A percentile compares a stretch with the other conserved stretches of the same genome.
Evolutionary conservation across 2,888 invertebrate species (phyloP).

Genomic region (Cheilosia pagana): DNA sequence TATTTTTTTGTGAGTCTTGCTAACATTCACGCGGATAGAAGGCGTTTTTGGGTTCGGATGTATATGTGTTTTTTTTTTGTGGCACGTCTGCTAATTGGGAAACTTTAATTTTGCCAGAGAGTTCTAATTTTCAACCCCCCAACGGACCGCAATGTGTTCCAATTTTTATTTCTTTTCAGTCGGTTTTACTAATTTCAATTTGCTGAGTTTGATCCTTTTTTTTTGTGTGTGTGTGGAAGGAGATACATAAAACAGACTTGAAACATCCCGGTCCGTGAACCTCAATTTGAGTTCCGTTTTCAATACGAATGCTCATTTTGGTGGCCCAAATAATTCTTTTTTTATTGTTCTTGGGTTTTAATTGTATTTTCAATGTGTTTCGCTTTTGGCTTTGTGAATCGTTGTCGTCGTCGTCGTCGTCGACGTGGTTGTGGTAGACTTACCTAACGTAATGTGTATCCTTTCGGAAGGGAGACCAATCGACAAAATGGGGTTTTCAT

Average conservation of each 20-base stretch:
- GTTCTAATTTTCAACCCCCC: not conserved
- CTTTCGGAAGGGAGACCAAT: not conserved
- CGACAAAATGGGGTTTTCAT: not conserved
- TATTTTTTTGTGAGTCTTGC: not conserved
- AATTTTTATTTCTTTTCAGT: constrained; percentile 22
- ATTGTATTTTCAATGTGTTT: constrained; percentile 52
- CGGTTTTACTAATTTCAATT: constrained; percentile 52
- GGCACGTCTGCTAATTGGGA: constrained; percentile 68
- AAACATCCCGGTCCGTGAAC: constrained; percentile 38
- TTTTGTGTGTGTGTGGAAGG: not conserved
- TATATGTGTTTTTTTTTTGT: constrained; percentile 2
- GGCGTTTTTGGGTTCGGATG: constrained; percentile 10
- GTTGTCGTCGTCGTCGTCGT: not conserved
- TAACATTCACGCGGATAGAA: not conserved
- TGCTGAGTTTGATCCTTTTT: constrained; percentile 51
- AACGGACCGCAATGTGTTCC: constrained; percentile 2
- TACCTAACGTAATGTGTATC: not conserved
- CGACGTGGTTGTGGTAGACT: not conserved
- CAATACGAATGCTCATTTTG: constrained; percentile 64
- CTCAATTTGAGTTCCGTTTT: constrained; percentile 59
- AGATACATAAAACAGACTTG: not conserved
- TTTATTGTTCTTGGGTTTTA: constrained; percentile 40
- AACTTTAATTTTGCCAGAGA: constrained; percentile 60
- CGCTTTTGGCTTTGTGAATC: not conserved
- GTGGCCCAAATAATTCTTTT: constrained; percentile 25